Base-by-base conservation (phyloP, 1,140 invertebrate genomes). In the Leptinotarsa undecemlineata region DNA sequence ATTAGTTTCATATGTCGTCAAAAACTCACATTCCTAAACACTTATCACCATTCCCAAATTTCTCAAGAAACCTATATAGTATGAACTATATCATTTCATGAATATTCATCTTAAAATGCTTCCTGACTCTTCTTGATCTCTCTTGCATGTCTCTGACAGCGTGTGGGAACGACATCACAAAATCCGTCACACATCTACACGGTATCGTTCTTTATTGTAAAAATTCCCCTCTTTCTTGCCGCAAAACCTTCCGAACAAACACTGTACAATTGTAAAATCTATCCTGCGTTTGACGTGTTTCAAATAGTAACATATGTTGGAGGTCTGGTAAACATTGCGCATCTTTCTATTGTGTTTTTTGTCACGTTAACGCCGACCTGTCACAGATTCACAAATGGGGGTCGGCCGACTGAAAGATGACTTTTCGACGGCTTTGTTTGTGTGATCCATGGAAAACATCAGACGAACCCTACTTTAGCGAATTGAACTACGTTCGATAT, bases 321-420 rank as follows among this genome's bases (percentile, higher is more conserved):
- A 20, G 26, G 21, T 70, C 47, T 57, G 68, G 68, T 70, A 70
- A 70, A 70, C 68, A 70, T 70, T 70, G 68, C 68, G 68, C 68
- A 70, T 70, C 68, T 70, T 68, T 70, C 68, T 70, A 70, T 70
- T 70, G 68, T 70, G 48, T 70, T 70, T 70, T 70, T 70, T 70
- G 68, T 70, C 42, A 48, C 51, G 68, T 70, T 48, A 68, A 68
- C 66, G 66, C 66, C 42, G 33, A 17, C 17, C 48, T 70, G 68
- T 70, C 68, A 60, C 48, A 51, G 68, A 70, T 70, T 70, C 26
- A 70, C 51, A 70, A 70, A 70, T 70, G 47, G 68, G 68, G 68
- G 68, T 70, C 47, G 33, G 33, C 8, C 14, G 47, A 21, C 15
- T 21, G 20, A 48, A 48, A 48, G 68, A 20, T 42, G 19, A 70